Base-by-base conservation (phyloP, 2,888 invertebrate species). In the Drosophila falleni region DNA sequence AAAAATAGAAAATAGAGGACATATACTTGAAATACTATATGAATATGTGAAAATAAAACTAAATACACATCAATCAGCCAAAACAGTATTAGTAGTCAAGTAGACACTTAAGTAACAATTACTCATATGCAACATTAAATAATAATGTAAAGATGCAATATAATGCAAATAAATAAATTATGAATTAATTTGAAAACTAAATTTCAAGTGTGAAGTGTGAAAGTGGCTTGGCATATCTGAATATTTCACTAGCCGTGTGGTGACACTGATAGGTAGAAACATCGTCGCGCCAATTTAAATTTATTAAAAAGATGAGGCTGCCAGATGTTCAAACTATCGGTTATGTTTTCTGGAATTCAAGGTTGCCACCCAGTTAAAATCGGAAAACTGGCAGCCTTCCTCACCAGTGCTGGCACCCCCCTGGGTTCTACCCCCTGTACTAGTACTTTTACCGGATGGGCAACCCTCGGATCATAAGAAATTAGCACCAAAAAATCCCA, bases 71-170 rank as follows among this genome's bases (percentile, higher is more conserved):
- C 74, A 83, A 71, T 53, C 70, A 72, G 70, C 87, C 71, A 87
- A 87, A 73, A 71, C 78, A 86, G 87, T 81, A 87, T 84, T 84
- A 80, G 71, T 77, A 83, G 87, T 51, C 72, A 69, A 75, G 66
- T 76, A 80, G 72, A 55, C 8, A 67, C 39, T 66, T 85, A 80
- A 85, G 82, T 44, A 70, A 68, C 44, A 70, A 80, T 69, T 68
- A 79, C 42, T 71, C 80, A 66, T 75, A 74, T 75, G 66, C 71
- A 63, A 71, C 75, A 63, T 66, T 53, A 63, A 62, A 61, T 55
- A 70, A 70, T 69, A 59, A 65, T 71, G 37, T 69, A 55, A 79
- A 62, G 51, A 29, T 74, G 79, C 61, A 73, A 73, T 56, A 44
- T 67, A 73, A 63, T 63, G 63, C 71, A 71, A 71, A 71, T 77